phyloP scores from a whole-genome alignment of 2,113 vertebrate species.

The Dipodomys stephensi region DNA sequence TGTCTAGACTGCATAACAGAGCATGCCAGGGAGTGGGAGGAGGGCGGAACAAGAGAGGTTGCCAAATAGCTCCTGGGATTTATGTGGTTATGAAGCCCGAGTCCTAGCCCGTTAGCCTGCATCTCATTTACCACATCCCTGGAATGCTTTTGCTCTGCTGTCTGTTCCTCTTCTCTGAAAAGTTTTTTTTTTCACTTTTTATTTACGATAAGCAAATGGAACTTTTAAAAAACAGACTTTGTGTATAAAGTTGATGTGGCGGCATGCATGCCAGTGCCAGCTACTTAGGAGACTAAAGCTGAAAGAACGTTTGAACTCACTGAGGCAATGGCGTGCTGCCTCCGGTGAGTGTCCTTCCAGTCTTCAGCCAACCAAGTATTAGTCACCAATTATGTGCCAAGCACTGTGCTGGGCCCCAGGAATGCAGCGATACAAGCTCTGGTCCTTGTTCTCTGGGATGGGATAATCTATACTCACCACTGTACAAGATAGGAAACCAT shows the following conservation, averaged over 20 bases:
- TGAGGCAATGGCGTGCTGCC: background rate
- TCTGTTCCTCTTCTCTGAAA: background rate
- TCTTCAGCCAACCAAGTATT: background rate
- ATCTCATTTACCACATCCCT: background rate
- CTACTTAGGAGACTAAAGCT: background rate
- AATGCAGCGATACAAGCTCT: background rate
- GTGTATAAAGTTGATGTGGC: too few relatives aligned
- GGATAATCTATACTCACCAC: background rate
- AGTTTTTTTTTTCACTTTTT: background rate
- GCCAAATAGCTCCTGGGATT: background rate
- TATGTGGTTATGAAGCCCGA: background rate
- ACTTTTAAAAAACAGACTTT: background rate
- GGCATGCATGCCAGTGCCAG: background rate
- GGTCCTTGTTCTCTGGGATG: background rate
- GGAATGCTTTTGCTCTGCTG: background rate
- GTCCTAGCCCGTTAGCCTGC: background rate
- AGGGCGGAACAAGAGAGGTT: background rate
- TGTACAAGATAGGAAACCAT: background rate
- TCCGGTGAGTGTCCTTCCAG: background rate
- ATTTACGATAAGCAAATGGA: background rate
- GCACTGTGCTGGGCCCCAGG: background rate
- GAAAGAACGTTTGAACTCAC: background rate
- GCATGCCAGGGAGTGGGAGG: background rate
- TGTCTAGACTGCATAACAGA: background rate
- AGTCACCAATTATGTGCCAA: background rate